phyloP scores from a whole-genome alignment of 2,113 vertebrate genomes.

The Bufo bufo region DNA sequence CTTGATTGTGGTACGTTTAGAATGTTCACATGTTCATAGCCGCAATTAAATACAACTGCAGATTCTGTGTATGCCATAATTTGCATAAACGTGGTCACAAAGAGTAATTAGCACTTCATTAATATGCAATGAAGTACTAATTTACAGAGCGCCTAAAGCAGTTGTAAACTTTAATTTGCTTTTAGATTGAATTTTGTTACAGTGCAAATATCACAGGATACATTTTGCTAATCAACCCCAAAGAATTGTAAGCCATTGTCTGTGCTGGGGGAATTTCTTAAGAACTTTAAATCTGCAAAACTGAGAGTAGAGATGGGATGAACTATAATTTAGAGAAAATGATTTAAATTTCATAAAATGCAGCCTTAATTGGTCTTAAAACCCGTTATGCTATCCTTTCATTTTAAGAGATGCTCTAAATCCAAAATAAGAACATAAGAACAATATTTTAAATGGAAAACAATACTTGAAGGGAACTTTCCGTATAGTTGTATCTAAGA shows the following conservation, averaged over 20 bases:
- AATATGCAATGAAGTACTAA: conserved; percentile 76
- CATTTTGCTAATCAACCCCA: conserved; percentile 72
- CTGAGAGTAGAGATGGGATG: not conserved
- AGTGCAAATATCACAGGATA: conserved; percentile 70
- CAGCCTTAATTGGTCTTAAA: not conserved
- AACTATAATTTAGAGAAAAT: not conserved
- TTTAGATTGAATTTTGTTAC: conserved; percentile 74
- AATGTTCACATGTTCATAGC: conserved; percentile 60
- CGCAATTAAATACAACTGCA: conserved; percentile 71
- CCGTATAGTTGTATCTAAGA: not conserved
- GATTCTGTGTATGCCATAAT: conserved; percentile 69
- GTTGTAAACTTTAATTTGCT: conserved; percentile 75
- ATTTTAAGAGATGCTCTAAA: not conserved
- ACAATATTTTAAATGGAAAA: not conserved
- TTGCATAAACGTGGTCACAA: conserved; percentile 75
- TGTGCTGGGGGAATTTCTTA: conserved; percentile 51
- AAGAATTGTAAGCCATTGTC: conserved; percentile 64
- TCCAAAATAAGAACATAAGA: not conserved
- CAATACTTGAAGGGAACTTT: not conserved
- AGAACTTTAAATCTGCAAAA: conserved; percentile 5
- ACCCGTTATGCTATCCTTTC: not conserved
- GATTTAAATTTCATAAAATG: conserved; percentile 10
- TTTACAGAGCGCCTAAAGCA: conserved; percentile 68
- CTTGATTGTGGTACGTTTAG: conserved; percentile 54
- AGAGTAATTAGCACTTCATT: conserved; percentile 72